Base-by-base conservation (phyloP, 2,888 invertebrate genomes). In the Tinea trinotella region DNA sequence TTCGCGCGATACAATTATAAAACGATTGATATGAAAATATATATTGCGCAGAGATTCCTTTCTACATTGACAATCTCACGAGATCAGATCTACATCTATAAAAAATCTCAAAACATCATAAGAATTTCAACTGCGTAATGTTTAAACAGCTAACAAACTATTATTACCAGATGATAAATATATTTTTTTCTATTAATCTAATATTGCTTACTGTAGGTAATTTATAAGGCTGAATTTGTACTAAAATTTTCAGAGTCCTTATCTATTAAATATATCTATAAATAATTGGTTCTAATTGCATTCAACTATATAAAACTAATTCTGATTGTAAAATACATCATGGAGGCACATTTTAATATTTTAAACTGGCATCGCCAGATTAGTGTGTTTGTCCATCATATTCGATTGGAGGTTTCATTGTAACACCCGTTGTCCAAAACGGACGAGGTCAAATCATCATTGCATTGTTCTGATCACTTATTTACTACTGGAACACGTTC, bases 181-280 rank as follows among this genome's bases (percentile, higher is more conserved):
- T 35, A 40, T n/a, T n/a, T n/a, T n/a, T n/a, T n/a, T n/a, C 24
- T 5, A 24, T 4, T 15, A 15, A 13, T 40, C 40, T 40, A 40
- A 40, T 40, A 40, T 40, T 40, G 40, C 40, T 40, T 40, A 40
- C 12, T 7, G 40, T 1, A n/a, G 40, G n/a, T 35, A 40, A 12
- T 40, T 24, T 24, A 40, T 15, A 40, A 40, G 40, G 40, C 40
- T 40, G 40, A 40, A 40, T 40, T 40, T 40, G 40, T 40, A 40
- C 40, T 40, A 40, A 40, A 5, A 6, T 40, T 4, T 12, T 40
- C 7, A 13, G 12, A 12, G n/a, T n/a, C 40, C 15, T 40, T 13
- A 40, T 13, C 13, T 6, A 13, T 13, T 4, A 2, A 30, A 30
- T 30, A 30, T 30, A 30, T 7, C 30, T 30, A 30, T 30, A 30